Base-by-base conservation (phyloP, 2,888 invertebrate species). In the Netelia melanura region DNA sequence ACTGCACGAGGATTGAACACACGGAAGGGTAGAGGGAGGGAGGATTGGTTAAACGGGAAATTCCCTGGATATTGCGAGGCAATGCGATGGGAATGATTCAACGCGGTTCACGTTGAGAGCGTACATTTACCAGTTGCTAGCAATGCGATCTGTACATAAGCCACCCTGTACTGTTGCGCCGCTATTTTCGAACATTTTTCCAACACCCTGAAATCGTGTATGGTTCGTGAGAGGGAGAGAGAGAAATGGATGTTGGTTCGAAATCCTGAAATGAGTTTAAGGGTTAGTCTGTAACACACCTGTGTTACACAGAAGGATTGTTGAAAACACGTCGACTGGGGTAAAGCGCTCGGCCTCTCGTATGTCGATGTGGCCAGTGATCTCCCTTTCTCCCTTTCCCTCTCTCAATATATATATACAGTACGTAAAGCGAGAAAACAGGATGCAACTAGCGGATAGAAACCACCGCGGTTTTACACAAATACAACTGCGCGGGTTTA, bases 31-130 rank as follows among this genome's bases (percentile, higher is more conserved):
- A 38, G 38, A 38, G 38, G 6, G 38, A 38, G 38, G 6, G 6
- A 38, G 38, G 38, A 6, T 88, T 83, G 79, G 88, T 87, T 81
- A 86, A 89, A 89, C 87, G 87, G 86, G 87, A 89, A 90, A 90
- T 90, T 87, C 88, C 38, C 86, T 88, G 87, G 88, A 90, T 90
- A 90, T 90, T 90, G 89, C 88, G 62, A 80, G 71, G 81, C 81
- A 86, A 86, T 83, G 81, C 65, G 76, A 74, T 81, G 79, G 76
- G 74, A 81, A 86, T 70, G 84, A 71, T 76, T 62, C 67, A 56
- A 72, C 56, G 71, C 82, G 38, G 10, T 54, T 44, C 71, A 76
- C 81, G 70, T 74, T 38, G 38, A 38, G 79, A 68, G 75, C 44
- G 83, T 62, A 84, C 85, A 88, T 88, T 87, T 86, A 85, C 84